Conservation (phyloP, 2,113 vertebrate genomes). For the Toxotes jaculatrix region DNA sequence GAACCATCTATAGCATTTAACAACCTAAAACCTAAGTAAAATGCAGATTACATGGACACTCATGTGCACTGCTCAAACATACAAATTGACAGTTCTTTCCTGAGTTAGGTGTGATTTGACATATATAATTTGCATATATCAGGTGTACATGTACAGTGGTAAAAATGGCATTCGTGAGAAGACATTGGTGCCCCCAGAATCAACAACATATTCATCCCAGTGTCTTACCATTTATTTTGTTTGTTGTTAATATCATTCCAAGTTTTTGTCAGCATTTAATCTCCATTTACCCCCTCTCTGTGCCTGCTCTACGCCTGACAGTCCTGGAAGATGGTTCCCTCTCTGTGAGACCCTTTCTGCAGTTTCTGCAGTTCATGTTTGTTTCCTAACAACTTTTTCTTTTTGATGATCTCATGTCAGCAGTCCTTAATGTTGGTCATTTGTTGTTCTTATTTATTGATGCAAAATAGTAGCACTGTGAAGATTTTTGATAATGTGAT, state of each 20-base stretch:
- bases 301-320: slow-evolving; percentile 15
- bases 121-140: not conserved
- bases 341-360: slow-evolving; percentile 22
- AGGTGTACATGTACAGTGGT: not conserved
- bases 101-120: too few species aligned
- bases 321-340: slow-evolving; percentile 12
- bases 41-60: too few species aligned
- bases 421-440: not conserved
- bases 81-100: too few species aligned
- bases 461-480: slow-evolving; percentile 17
- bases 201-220: not conserved
- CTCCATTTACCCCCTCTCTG: slow-evolving; percentile 45
- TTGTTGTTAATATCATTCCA: slow-evolving; percentile 5
- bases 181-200: not conserved
- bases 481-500: not conserved
- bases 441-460: slow-evolving; percentile 34
- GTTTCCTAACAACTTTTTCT: slow-evolving; percentile 26
- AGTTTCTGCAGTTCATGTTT: slow-evolving; percentile 23
- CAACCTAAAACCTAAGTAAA: too few species aligned
- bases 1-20: too few species aligned
- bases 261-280: slow-evolving; percentile 39
- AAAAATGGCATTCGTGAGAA: not conserved
- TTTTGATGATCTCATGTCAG: slow-evolving; percentile 2
- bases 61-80: too few species aligned
- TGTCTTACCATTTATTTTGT: not conserved